A percentile compares a stretch with the other conserved stretches of the same genome.
These are phyloP conservation scores for Zhuqinia jingwanae DNA, from an alignment of 2,888 invertebrate species.

Conservation along the genomic window DNA sequence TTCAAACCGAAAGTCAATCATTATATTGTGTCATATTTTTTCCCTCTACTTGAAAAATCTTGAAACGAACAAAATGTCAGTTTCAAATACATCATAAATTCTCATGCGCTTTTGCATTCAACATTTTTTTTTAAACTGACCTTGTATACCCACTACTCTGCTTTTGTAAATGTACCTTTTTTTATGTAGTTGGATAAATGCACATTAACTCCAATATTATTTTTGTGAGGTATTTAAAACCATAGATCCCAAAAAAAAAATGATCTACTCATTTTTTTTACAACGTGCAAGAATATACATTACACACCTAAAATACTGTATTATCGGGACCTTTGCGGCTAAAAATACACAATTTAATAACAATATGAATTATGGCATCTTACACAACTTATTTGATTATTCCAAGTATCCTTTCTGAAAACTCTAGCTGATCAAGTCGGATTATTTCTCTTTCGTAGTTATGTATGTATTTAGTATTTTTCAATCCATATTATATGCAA, in stretches of 20 bases:
- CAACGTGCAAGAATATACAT: conserved; percentile 52
- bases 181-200: too few species aligned
- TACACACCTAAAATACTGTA: conserved; percentile 51
- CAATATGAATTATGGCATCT: not conserved
- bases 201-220: not conserved
- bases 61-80: too few species aligned
- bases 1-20: too few species aligned
- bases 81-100: too few species aligned
- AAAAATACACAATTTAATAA: not conserved
- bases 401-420: conserved; percentile 24
- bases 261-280: not conserved
- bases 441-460: not conserved
- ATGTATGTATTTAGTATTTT: too few species aligned
- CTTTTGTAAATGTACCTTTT: too few species aligned
- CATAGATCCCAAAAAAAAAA: conserved; percentile 18
- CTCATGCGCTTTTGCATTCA: too few species aligned
- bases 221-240: not conserved
- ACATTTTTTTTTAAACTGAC: too few species aligned
- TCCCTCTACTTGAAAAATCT: too few species aligned
- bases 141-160: too few species aligned
- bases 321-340: not conserved
- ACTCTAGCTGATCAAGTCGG: conserved; percentile 17
- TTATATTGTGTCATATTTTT: too few species aligned
- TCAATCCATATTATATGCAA: too few species aligned
- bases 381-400: conserved; percentile 17